phyloP scores from a whole-genome alignment of 2,113 vertebrate species.

The Tupaia chinensis region DNA sequence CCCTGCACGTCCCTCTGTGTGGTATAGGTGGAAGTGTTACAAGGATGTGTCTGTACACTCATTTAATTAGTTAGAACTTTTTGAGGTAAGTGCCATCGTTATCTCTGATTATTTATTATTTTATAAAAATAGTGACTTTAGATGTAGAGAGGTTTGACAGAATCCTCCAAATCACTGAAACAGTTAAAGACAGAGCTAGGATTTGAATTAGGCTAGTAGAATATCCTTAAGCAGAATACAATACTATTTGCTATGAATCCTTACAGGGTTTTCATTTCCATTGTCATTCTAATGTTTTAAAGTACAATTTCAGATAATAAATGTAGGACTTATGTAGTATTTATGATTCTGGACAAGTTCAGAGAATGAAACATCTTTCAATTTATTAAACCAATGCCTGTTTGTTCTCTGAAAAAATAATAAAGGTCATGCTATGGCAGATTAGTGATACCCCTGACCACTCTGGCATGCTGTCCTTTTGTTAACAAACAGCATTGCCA shows the following conservation, averaged over 20 bases:
- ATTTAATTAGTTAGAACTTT: not conserved
- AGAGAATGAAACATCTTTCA: not conserved
- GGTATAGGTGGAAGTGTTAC: not conserved
- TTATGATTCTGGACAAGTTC: not conserved
- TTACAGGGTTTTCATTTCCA: not conserved
- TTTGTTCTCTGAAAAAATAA: slow-evolving; percentile 52
- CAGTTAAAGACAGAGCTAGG: not conserved
- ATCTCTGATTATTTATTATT: not conserved
- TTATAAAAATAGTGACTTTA: not conserved
- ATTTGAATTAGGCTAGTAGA: not conserved
- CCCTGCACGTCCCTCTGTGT: not conserved
- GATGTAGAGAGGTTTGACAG: not conserved
- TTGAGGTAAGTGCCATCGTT: not conserved
- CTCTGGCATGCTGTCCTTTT: not conserved
- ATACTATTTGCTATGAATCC: not conserved
- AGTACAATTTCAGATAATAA: not conserved
- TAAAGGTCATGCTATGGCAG: not conserved
- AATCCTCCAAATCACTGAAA: not conserved
- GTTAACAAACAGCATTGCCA: slow-evolving; percentile 32
- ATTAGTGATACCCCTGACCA: not conserved
- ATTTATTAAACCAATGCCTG: not conserved
- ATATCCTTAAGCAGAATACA: not conserved
- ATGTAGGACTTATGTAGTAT: not conserved
- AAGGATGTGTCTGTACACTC: not conserved
- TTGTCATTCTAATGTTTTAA: not conserved